phyloP scores from a whole-genome alignment of 1,140 invertebrate species.

The Schlechtendalia chinensis region DNA sequence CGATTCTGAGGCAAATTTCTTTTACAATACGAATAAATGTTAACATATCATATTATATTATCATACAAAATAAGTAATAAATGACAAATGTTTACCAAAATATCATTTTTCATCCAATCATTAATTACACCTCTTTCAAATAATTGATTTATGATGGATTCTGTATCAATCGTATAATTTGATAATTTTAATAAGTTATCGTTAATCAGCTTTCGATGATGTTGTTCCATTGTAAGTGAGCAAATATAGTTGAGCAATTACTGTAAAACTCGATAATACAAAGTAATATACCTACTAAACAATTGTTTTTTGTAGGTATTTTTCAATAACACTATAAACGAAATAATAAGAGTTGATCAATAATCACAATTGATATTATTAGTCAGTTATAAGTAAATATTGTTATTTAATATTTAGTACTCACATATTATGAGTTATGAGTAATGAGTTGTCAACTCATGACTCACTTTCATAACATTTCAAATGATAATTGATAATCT shows the following conservation, averaged over 20 bases:
- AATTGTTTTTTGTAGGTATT: too few relatives aligned
- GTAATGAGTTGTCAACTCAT: too few relatives aligned
- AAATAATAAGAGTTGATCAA: too few relatives aligned
- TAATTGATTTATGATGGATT: slow-evolving; percentile 10
- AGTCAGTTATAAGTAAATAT: too few relatives aligned
- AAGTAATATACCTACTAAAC: too few relatives aligned
- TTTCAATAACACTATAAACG: too few relatives aligned
- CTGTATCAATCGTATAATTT: background rate
- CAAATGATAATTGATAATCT: too few relatives aligned
- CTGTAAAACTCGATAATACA: background rate
- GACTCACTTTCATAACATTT: too few relatives aligned
- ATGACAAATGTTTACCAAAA: slow-evolving; percentile 26
- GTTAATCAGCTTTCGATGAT: slow-evolving; percentile 35
- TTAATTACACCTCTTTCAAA: slow-evolving; percentile 24
- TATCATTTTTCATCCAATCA: slow-evolving; percentile 33
- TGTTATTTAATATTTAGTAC: too few relatives aligned
- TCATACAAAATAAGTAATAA: background rate
- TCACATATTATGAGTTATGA: too few relatives aligned
- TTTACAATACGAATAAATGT: background rate
- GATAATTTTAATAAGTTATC: background rate
- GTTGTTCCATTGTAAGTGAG: slow-evolving; percentile 31
- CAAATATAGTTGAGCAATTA: background rate
- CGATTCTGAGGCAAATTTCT: background rate
- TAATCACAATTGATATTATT: too few relatives aligned
- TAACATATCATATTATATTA: background rate